Percentiles rank a stretch among this genome's conserved stretches.
Evolutionary conservation across 2,888 invertebrate genomes (phyloP).

Genomic region (Chaitophorus viminalis): DNA sequence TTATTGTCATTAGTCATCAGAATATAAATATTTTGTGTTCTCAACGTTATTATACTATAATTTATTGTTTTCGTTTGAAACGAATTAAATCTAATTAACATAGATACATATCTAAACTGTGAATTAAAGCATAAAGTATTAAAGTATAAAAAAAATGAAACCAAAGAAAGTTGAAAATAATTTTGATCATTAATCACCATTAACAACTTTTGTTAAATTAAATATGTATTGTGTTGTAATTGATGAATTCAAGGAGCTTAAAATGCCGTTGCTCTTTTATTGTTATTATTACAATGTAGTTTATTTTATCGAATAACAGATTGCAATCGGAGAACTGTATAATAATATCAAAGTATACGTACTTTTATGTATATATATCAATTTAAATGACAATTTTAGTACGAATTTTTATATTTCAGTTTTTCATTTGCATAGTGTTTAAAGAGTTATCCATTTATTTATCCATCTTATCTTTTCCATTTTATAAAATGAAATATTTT

Average conservation of each 20-base stretch:
- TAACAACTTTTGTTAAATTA: constrained; percentile 37
- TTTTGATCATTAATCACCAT: constrained; percentile 43
- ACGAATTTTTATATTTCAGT: not conserved
- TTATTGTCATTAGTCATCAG: too few species aligned
- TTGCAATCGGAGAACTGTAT: constrained; percentile 1
- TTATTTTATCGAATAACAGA: constrained; percentile 25
- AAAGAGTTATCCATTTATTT: not conserved
- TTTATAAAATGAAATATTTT: too few species aligned
- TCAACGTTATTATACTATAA: not conserved
- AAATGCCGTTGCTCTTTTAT: not conserved
- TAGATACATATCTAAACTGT: not conserved
- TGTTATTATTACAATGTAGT: constrained; percentile 19
- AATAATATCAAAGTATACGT: not conserved
- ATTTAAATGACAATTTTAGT: not conserved
- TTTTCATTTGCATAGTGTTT: not conserved
- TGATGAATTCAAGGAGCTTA: constrained; percentile 24
- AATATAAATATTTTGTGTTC: too few species aligned
- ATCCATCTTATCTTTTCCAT: not conserved
- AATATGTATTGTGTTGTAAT: constrained; percentile 22
- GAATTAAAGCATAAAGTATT: not conserved
- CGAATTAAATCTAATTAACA: constrained; percentile 3
- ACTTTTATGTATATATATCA: not conserved
- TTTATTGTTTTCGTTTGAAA: not conserved
- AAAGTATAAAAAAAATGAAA: not conserved
- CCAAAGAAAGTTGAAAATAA: constrained; percentile 14